Conservation (phyloP, 2,888 invertebrate genomes). For the Ischnura elegans region DNA sequence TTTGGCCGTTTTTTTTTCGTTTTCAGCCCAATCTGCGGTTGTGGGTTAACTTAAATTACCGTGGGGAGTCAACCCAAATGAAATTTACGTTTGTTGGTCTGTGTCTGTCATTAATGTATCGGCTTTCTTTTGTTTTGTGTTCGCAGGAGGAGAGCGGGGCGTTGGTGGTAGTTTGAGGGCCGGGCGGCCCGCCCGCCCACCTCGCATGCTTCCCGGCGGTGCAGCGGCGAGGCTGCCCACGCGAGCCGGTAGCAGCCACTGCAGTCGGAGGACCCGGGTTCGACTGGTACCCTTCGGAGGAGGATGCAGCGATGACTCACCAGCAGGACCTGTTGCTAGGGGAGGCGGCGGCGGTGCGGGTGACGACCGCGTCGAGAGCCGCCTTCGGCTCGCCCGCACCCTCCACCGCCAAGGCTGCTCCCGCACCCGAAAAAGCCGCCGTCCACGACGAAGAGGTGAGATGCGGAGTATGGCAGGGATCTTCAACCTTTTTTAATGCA, state of each 20-base stretch:
- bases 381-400: neutral
- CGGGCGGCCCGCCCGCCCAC: neutral
- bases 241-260: neutral
- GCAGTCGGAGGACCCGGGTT: neutral
- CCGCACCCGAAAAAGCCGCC: neutral
- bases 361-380: neutral
- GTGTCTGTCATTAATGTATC: too few relatives aligned
- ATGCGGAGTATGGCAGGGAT: too few relatives aligned
- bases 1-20: too few relatives aligned
- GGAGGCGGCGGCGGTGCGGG: slow-evolving; percentile 34
- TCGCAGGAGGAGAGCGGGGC: neutral
- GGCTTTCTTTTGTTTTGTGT: too few relatives aligned
- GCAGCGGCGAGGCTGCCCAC: neutral
- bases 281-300: neutral
- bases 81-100: too few relatives aligned
- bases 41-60: too few relatives aligned
- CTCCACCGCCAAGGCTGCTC: neutral
- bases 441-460: neutral
- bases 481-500: too few relatives aligned
- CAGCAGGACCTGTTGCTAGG: slow-evolving; percentile 55
- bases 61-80: too few relatives aligned
- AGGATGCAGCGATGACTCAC: slow-evolving; percentile 31
- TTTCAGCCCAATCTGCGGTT: too few relatives aligned
- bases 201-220: neutral
- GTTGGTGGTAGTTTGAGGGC: neutral